Base-by-base conservation (phyloP, 2,888 invertebrate genomes). In the Dasysyrphus tricinctus region DNA sequence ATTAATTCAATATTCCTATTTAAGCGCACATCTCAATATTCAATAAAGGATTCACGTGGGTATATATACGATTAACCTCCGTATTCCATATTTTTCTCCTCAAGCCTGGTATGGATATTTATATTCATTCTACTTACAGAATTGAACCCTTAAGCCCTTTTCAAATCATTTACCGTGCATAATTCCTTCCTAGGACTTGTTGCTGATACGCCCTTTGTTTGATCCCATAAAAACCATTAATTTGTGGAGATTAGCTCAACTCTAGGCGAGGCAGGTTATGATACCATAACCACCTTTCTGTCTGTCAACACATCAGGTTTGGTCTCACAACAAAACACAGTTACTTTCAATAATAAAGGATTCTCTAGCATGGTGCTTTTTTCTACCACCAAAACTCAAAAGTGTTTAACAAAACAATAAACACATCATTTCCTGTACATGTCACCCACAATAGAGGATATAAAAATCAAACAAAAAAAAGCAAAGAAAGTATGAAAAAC, bases 221-320 rank as follows among this genome's bases (percentile, higher is more conserved):
- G 76, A 80, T 85, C 76, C 67, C 29, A 39, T 49, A 63, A 69
- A 61, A 81, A 47, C 67, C 61, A 85, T 85, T 81, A 78, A 78
- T 85, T 70, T 83, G 47, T 63, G 37, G 32, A 29, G 61, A 82
- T 82, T 74, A 78, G 44, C 73, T 73, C 32, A 16, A 29, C 12
- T 29, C 9, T 12, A 14, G 7, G 9, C 24, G 24, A 19, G 59
- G 37, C 2, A 59, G 14, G 29, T 29, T 12, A 12, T 59, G 19
- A 39, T 59, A 19, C 29, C 14, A 6, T 29, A 54, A 29, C 29
- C 6, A n/a, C 14, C 29, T 7, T 63, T 63, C 37, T 34, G 34
- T n/a, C 59, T n/a, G 5, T 47, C 24, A 37, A 49, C n/a, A 67
- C 19, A 12, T 5, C 24, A 19, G 19, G 2, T 12, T 42, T 61